Conservation (phyloP, 2,888 invertebrate genomes). For the Sclerodermus sp. region DNA sequence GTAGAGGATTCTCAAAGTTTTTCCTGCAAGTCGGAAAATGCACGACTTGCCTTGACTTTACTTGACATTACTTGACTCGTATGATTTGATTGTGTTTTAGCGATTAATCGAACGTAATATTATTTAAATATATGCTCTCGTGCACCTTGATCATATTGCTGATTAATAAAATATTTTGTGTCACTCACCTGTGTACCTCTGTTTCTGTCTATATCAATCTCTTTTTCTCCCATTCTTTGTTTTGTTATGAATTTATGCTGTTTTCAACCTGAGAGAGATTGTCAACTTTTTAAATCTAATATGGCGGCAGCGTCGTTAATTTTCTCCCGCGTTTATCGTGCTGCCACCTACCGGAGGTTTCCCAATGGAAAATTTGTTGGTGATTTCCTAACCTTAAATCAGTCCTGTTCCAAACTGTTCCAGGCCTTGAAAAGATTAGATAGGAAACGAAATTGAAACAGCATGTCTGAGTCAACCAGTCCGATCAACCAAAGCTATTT, state of each 20-base stretch:
- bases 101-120: slow-evolving; percentile 16
- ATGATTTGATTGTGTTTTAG: slow-evolving; percentile 11
- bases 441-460: slow-evolving; percentile 45
- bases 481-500: slow-evolving; percentile 37
- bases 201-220: no score
- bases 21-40: neutral
- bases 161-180: slow-evolving; percentile 34
- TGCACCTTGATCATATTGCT: slow-evolving; percentile 31
- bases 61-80: neutral
- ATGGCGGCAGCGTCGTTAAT: no score
- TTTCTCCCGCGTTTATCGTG: no score
- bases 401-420: slow-evolving; percentile 26
- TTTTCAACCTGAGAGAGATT: no score
- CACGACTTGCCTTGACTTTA: neutral
- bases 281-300: no score
- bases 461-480: slow-evolving; percentile 39
- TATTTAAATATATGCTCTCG: slow-evolving; percentile 27
- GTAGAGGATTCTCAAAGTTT: slow-evolving; percentile 5
- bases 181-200: slow-evolving; percentile 7
- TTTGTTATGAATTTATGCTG: no score
- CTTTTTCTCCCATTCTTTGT: no score
- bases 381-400: neutral
- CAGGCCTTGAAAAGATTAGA: slow-evolving; percentile 26
- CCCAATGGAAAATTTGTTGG: no score
- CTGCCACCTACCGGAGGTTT: no score